Base-by-base conservation (phyloP, 1,140 invertebrate species). In the Linepithema humile region DNA sequence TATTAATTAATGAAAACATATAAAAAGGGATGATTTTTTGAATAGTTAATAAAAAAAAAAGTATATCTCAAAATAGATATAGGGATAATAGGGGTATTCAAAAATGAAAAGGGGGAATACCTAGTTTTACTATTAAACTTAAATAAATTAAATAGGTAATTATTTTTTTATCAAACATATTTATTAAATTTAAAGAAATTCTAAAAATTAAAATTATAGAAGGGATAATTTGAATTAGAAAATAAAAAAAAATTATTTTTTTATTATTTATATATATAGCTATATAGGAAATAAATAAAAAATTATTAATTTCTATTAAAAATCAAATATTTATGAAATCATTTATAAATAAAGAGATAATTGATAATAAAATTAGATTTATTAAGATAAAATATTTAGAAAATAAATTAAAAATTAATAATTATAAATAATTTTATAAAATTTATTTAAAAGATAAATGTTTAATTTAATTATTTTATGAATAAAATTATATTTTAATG, bases 401-500 rank as follows among this genome's bases (percentile, higher is more conserved):
- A 6, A 50, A 72, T 20, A 23, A 23, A 43, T 40, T 45, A 43
- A 26, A 40, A 20, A 38, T 35, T 38, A 26, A 57, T 3, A n/a
- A 55, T 6, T 53, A 53, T n/a, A 26, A 6, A 70, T 40, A 40
- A 40, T 40, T 45, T 45, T n/a, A n/a, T n/a, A n/a, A n/a, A 32
- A 23, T 73, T 57, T 15, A 73, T 40, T 57, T 57, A 23, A 35
- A 55, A 55, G 10, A 57, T 48, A 20, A 50, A 73, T 50, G 32
- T 53, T 69, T 0, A 50, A 3, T 73, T n/a, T n/a, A n/a, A n/a
- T n/a, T n/a, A n/a, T n/a, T n/a, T n/a, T n/a, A n/a, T n/a, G n/a
- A n/a, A n/a, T n/a, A n/a, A n/a, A 57, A 53, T 50, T 73, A 74
- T 74, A 74, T 59, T 59, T 43, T 43, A 43, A 10, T 57, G 38